phyloP scores from a whole-genome alignment of 2,888 invertebrate species.

The Agrochola lychnidis region DNA sequence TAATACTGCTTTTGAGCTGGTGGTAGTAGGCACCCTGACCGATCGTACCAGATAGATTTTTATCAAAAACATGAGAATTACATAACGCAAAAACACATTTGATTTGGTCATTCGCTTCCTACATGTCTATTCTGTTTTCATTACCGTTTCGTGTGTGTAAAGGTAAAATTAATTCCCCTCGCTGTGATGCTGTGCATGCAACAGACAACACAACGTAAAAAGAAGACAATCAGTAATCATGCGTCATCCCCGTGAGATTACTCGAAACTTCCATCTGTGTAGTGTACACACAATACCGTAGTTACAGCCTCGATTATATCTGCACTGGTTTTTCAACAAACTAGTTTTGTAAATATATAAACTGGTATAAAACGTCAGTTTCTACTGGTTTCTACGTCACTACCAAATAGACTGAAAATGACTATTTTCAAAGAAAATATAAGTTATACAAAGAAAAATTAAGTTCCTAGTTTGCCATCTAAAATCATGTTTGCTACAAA shows the following conservation, averaged over 20 bases:
- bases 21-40: too few relatives aligned
- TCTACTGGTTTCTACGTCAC: too few relatives aligned
- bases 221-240: conserved; percentile 68
- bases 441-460: not conserved
- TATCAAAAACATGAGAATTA: conserved; percentile 29
- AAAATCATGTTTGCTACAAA: conserved; percentile 39
- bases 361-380: conserved; percentile 14
- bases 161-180: conserved; percentile 49
- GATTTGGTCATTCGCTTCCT: conserved; percentile 18
- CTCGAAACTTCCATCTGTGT: conserved; percentile 57
- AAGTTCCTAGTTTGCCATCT: not conserved
- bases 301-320: conserved; percentile 36
- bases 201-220: conserved; percentile 64
- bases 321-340: conserved; percentile 36
- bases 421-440: not conserved
- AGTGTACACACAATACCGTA: conserved; percentile 48
- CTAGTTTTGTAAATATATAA: conserved; percentile 14
- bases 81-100: conserved; percentile 7
- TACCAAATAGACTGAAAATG: not conserved
- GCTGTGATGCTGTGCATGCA: conserved; percentile 37
- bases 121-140: conserved; percentile 20
- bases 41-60: conserved; percentile 11
- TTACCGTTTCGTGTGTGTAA: conserved; percentile 22
- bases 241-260: conserved; percentile 68
- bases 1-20: too few relatives aligned